Evolutionary conservation across 2,113 vertebrate species (phyloP).

Genomic region (Dromiciops gliroides): DNA sequence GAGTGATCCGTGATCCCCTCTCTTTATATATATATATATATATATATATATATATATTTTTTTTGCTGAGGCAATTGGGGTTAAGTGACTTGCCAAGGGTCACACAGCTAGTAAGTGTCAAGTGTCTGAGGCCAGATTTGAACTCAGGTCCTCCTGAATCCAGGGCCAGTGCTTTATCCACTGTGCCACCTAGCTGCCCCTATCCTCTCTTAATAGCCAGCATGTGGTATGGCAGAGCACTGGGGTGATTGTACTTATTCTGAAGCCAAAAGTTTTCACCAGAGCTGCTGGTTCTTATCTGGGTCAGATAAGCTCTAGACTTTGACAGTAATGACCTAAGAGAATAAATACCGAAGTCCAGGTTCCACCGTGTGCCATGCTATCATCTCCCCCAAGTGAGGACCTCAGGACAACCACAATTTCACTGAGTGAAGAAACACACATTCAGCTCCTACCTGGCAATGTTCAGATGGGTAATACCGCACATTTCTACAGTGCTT

Average conservation of each 20-base stretch:
- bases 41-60: too few relatives aligned
- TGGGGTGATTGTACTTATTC: conserved; percentile 74
- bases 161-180: too few relatives aligned
- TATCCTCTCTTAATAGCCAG: background rate
- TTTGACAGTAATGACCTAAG: conserved; percentile 71
- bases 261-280: conserved; percentile 73
- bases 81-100: too few relatives aligned
- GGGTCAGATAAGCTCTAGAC: conserved; percentile 75
- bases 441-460: background rate
- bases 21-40: too few relatives aligned
- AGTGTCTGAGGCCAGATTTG: too few relatives aligned
- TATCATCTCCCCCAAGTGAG: background rate
- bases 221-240: background rate
- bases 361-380: background rate
- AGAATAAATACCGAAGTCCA: conserved; percentile 38
- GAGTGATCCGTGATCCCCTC: background rate
- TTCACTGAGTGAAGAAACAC: background rate
- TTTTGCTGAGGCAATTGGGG: too few relatives aligned
- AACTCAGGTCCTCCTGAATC: too few relatives aligned
- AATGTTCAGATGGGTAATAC: background rate
- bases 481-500: background rate
- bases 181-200: too few relatives aligned
- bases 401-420: background rate
- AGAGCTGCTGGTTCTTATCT: conserved; percentile 74
- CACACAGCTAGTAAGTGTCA: too few relatives aligned